Evolutionary conservation across 53 echinoderm and acorn worm species (phyloP).

Genomic region (Apostichopus leukothele): DNA sequence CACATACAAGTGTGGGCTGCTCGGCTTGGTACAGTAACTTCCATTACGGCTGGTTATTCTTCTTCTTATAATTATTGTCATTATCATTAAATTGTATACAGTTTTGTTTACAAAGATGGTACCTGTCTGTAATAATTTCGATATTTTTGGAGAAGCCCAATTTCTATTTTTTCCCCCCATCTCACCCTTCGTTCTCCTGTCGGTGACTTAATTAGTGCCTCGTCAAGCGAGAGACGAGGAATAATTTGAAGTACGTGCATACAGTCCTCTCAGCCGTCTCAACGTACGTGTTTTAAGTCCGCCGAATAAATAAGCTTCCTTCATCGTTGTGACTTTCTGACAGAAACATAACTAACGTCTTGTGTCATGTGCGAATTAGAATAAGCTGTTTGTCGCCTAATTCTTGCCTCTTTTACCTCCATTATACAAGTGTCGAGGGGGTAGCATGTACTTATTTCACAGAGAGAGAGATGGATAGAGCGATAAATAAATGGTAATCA

Average conservation of each 20-base stretch:
- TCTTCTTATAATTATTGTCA: no score
- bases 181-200: background rate
- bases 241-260: background rate
- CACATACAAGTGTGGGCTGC: no score
- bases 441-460: slow-evolving; percentile 44
- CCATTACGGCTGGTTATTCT: no score
- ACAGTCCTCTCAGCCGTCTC: background rate
- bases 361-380: slow-evolving; percentile 44
- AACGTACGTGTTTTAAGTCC: background rate
- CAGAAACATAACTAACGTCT: slow-evolving; percentile 28
- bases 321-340: slow-evolving; percentile 11
- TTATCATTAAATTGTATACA: no score
- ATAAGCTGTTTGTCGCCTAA: slow-evolving; percentile 35
- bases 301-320: background rate
- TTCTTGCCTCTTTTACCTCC: slow-evolving; percentile 27
- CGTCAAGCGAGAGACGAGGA: background rate
- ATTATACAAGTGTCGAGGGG: slow-evolving; percentile 42
- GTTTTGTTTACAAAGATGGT: no score
- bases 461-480: slow-evolving; percentile 18
- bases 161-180: background rate
- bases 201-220: background rate
- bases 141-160: no score
- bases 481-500: slow-evolving; percentile 37
- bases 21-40: no score
- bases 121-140: no score